phyloP scores from a whole-genome alignment of 2,888 invertebrate genomes.

The Ryuthela nishihirai region DNA sequence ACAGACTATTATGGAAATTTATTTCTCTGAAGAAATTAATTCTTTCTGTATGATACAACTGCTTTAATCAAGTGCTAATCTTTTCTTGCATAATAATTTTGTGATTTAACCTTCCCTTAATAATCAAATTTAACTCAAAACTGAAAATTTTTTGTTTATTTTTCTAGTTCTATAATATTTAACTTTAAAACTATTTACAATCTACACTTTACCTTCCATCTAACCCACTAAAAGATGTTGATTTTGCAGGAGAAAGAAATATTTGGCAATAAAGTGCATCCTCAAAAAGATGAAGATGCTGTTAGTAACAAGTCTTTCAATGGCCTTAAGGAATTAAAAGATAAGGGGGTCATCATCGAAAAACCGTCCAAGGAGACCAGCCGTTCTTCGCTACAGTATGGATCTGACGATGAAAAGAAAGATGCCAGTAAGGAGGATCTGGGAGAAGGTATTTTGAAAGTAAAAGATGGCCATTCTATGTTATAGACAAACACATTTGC shows the following conservation, averaged over 20 bases:
- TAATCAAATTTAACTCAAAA: too few relatives aligned
- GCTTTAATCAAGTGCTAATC: too few relatives aligned
- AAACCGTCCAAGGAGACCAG: conserved; percentile 38
- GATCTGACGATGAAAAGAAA: conserved; percentile 37
- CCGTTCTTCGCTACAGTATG: conserved; percentile 13
- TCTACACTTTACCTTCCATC: conserved; percentile 15
- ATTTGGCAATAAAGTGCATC: conserved; percentile 36
- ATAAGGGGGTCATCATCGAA: conserved; percentile 25
- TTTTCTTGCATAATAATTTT: too few relatives aligned
- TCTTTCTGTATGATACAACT: too few relatives aligned
- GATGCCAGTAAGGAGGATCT: conserved; percentile 39
- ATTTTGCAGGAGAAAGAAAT: conserved; percentile 39
- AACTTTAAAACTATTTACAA: neutral
- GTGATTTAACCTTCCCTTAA: too few relatives aligned
- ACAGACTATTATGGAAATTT: too few relatives aligned
- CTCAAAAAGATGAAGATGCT: conserved; percentile 38
- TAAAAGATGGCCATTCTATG: too few relatives aligned
- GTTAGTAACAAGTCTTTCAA: conserved; percentile 35
- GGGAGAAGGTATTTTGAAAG: conserved; percentile 37
- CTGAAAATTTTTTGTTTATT: too few relatives aligned
- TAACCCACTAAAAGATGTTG: conserved; percentile 39
- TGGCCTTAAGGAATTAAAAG: conserved; percentile 20
- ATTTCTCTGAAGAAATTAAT: too few relatives aligned
- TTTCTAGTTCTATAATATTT: neutral
- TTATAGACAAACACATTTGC: too few relatives aligned